A percentile compares a stretch with the other conserved stretches of the same genome.
phyloP scores from a whole-genome alignment of 2,797 vertebrate species.

The Sebastolobus alascanus region DNA sequence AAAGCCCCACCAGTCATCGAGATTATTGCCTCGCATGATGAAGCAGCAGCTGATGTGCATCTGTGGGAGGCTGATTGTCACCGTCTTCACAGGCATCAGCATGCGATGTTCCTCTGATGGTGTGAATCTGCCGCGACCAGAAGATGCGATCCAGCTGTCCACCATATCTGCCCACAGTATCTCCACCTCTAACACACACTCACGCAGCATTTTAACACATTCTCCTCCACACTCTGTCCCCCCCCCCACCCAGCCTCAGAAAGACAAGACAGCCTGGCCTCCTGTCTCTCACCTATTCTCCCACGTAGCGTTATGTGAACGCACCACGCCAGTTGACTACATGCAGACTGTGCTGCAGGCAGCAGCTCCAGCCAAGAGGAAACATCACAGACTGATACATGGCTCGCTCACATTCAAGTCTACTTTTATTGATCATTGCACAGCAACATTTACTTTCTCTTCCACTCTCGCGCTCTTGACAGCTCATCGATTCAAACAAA shows the following conservation, averaged over 20 bases:
- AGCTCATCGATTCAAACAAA: constrained; percentile 73
- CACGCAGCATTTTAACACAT: constrained; percentile 59
- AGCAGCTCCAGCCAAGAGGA: constrained; percentile 22
- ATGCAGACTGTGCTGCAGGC: background rate
- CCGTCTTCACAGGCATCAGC: constrained; percentile 51
- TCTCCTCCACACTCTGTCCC: constrained; percentile 23
- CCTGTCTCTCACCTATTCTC: constrained; percentile 49
- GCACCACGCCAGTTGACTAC: background rate
- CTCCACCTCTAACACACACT: constrained; percentile 48
- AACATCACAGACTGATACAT: constrained; percentile 60
- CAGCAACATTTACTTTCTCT: constrained; percentile 73
- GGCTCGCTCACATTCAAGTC: constrained; percentile 62
- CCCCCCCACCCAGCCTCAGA: background rate
- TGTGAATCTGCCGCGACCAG: constrained; percentile 67
- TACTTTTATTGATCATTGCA: constrained; percentile 77
- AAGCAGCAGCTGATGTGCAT: constrained; percentile 49
- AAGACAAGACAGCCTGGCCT: constrained; percentile 21
- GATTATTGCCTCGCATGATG: constrained; percentile 25
- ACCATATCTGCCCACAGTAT: constrained; percentile 47
- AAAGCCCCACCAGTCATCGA: constrained; percentile 1
- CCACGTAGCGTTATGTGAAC: constrained; percentile 37
- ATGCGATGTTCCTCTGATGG: constrained; percentile 72
- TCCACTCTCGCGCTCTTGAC: constrained; percentile 63
- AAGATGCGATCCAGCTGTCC: constrained; percentile 76
- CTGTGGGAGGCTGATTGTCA: constrained; percentile 57